Percentiles rank a stretch among this genome's conserved stretches.
phyloP scores from a whole-genome alignment of 1,140 invertebrate genomes.

The Drosophila truncata region DNA sequence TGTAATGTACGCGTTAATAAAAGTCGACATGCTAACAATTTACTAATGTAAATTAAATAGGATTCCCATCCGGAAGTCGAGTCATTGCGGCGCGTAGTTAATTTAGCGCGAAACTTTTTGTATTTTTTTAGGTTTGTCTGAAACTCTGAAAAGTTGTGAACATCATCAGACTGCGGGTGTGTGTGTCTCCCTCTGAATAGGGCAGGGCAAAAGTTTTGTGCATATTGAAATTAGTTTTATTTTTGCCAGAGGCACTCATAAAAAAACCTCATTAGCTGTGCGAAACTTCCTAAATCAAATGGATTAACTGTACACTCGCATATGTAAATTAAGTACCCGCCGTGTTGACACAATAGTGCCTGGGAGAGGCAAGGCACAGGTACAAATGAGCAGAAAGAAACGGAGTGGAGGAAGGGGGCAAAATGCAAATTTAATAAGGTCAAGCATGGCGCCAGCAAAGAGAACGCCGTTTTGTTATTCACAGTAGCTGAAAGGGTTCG shows the following conservation, averaged over 20 bases:
- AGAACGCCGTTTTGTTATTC: slow-evolving; percentile 11
- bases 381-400: slow-evolving; percentile 8
- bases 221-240: slow-evolving; percentile 63
- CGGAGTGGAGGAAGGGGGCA: slow-evolving; percentile 1
- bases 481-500: slow-evolving; percentile 64
- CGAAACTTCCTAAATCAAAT: slow-evolving; percentile 30
- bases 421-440: slow-evolving; percentile 65
- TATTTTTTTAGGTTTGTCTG: slow-evolving; percentile 31
- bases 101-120: slow-evolving; percentile 53
- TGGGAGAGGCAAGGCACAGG: slow-evolving; percentile 13
- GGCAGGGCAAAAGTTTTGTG: slow-evolving; percentile 45
- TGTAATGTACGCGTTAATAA: not conserved
- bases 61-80: slow-evolving; percentile 45
- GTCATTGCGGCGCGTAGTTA: slow-evolving; percentile 59
- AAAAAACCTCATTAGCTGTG: slow-evolving; percentile 66
- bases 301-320: slow-evolving; percentile 30
- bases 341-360: slow-evolving; percentile 32
- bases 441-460: slow-evolving; percentile 26
- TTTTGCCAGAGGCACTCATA: slow-evolving; percentile 12
- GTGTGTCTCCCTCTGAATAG: slow-evolving; percentile 7
- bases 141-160: slow-evolving; percentile 41
- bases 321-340: slow-evolving; percentile 53
- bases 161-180: slow-evolving; percentile 1
- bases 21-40: slow-evolving; percentile 42
- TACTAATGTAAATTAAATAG: slow-evolving; percentile 75